Base-by-base conservation (phyloP, 1,140 invertebrate genomes). In the Cotesia glomerata region DNA sequence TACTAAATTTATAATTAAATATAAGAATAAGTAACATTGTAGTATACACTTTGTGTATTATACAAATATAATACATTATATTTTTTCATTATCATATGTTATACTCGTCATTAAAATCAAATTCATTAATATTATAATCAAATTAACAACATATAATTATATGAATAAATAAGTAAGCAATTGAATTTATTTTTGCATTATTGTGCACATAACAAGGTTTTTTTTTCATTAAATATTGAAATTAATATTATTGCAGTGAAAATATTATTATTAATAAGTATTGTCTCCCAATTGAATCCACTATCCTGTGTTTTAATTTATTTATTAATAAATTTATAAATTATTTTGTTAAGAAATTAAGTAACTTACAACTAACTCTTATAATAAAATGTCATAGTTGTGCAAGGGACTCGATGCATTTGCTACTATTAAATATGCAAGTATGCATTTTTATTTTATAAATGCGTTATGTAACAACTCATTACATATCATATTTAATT, bases 61-160 rank as follows among this genome's bases (percentile, higher is more conserved):
- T 77, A 75, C 76, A 77, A 69, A 75, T 77, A 77, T 77, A 73
- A 74, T 77, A 77, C 76, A 77, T 62, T 64, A 71, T 45, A 26
- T 26, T 26, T 26, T 74, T 35, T 39, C 32, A 36, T 66, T 61
- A 51, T 65, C 69, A 52, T 45, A 45, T 64, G 16, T 73, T 72
- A 32, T 45, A 64, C 52, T 65, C 14, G 14, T 54, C 34, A 34
- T 11, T 66, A 36, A 18, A 39, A 52, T 39, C 58, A 45, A 45
- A 45, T 9, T 67, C 52, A 61, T 56, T 18, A 49, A 62, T 56
- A 5, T 13, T 56, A 11, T 9, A 61, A 61, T 52, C 58, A 52
- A 5, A 49, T 68, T 26, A 51, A 32, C 56, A 56, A 59, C 65
- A 16, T 56, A 64, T 62, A 36, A 49, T 59, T 45, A 39, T 16